Conservation (phyloP, 2,113 vertebrate genomes). For the Malurus alboscapulatus region DNA sequence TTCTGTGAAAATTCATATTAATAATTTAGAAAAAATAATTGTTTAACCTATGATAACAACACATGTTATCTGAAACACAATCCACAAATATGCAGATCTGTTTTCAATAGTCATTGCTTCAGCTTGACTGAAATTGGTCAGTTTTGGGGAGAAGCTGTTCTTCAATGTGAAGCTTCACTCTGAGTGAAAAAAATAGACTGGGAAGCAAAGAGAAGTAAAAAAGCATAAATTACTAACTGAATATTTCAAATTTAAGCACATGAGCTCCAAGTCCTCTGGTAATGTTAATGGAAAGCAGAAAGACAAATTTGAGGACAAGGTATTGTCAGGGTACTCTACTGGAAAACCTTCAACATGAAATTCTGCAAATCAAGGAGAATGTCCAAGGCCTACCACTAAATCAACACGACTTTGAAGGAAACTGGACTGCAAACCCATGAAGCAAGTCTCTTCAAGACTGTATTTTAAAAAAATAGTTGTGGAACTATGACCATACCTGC, state of each 20-base stretch:
- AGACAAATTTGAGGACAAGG: background rate
- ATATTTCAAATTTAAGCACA: background rate
- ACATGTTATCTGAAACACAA: fast-evolving
- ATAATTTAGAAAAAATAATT: background rate
- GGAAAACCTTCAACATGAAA: background rate
- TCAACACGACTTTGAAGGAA: background rate
- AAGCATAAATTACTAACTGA: background rate
- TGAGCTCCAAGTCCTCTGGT: background rate
- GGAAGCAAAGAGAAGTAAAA: background rate
- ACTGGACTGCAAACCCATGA: background rate
- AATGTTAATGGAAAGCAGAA: background rate
- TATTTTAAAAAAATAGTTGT: background rate
- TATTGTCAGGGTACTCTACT: background rate
- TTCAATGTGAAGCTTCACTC: background rate
- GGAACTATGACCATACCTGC: background rate
- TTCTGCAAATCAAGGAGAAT: background rate
- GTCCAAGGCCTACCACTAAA: background rate
- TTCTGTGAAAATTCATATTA: background rate
- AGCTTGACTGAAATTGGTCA: background rate
- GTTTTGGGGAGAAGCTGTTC: background rate
- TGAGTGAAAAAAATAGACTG: background rate
- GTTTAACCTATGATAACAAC: background rate
- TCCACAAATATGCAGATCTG: background rate
- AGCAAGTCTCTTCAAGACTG: background rate
- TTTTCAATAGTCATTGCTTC: background rate